Conservation (phyloP, 2,113 vertebrate species). For the Channa maculata region DNA sequence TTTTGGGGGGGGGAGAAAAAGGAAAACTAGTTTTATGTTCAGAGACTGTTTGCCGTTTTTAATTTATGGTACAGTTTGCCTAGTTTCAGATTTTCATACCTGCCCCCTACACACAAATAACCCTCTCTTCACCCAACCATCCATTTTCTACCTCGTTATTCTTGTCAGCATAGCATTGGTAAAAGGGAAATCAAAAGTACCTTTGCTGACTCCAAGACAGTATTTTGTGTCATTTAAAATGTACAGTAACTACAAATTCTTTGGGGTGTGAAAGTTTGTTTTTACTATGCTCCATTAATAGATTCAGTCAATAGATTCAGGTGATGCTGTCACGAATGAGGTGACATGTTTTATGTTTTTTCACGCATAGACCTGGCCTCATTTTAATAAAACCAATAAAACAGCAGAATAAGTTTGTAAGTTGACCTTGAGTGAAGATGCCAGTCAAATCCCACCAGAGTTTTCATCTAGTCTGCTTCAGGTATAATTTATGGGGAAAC, state of each 20-base stretch:
- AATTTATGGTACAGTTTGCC: too few species aligned
- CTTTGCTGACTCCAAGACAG: not conserved
- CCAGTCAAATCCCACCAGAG: not conserved
- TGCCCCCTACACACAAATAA: not conserved
- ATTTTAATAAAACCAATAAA: not conserved
- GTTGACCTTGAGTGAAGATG: not conserved
- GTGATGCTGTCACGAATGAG: too few species aligned
- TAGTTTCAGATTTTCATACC: too few species aligned
- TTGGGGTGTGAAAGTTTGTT: too few species aligned
- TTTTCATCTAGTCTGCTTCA: not conserved
- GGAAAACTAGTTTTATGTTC: not conserved
- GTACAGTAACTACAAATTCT: too few species aligned
- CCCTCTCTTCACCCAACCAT: not conserved
- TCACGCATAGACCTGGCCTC: not conserved
- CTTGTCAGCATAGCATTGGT: not conserved
- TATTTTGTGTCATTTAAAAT: too few species aligned
- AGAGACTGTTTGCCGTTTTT: not conserved
- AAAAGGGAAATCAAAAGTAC: not conserved
- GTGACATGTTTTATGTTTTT: not conserved
- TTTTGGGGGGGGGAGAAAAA: not conserved
- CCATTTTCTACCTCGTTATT: conserved; percentile 3
- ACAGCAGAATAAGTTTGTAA: not conserved
- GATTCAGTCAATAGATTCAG: too few species aligned
- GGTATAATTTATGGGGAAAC: not conserved
- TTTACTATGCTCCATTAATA: too few species aligned